phyloP scores from a whole-genome alignment of 2,888 invertebrate species.

The Uropetala carovei region DNA sequence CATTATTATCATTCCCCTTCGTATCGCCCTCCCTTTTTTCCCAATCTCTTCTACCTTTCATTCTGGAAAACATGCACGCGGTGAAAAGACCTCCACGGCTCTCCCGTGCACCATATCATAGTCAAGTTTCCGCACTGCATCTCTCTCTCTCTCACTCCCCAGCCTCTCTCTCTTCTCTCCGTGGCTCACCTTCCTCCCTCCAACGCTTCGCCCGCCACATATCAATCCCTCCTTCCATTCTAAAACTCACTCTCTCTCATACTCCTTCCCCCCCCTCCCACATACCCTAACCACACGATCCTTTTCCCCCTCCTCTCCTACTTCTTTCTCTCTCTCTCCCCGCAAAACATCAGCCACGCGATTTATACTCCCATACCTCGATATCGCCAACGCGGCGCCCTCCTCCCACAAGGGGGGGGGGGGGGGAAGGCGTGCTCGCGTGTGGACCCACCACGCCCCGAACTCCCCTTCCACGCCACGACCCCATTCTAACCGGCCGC shows the following conservation, averaged over 20 bases:
- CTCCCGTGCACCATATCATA: not conserved
- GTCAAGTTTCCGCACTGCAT: slow-evolving; percentile 18
- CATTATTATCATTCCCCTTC: no score
- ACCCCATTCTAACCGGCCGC: slow-evolving; percentile 20
- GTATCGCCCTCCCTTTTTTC: no score
- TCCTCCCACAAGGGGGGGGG: not conserved
- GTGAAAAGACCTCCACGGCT: not conserved
- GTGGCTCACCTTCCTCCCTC: no score
- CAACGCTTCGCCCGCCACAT: no score
- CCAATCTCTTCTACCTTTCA: not conserved
- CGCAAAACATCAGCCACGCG: slow-evolving; percentile 20
- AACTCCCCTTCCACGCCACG: not conserved
- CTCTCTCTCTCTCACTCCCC: not conserved
- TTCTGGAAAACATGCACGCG: slow-evolving; percentile 6
- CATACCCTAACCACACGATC: not conserved
- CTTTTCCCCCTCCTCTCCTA: not conserved
- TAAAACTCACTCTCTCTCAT: no score
- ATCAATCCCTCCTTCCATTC: no score
- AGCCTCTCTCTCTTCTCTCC: no score
- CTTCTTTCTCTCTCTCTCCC: not conserved
- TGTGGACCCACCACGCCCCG: not conserved
- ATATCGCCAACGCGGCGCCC: slow-evolving; percentile 5
- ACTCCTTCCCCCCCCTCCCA: not conserved
- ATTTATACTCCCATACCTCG: slow-evolving; percentile 10
- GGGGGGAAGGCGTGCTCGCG: not conserved